These are phyloP conservation scores for Thymelicus lineola DNA, from an alignment of 2,888 invertebrate species.

Conservation along the genomic window DNA sequence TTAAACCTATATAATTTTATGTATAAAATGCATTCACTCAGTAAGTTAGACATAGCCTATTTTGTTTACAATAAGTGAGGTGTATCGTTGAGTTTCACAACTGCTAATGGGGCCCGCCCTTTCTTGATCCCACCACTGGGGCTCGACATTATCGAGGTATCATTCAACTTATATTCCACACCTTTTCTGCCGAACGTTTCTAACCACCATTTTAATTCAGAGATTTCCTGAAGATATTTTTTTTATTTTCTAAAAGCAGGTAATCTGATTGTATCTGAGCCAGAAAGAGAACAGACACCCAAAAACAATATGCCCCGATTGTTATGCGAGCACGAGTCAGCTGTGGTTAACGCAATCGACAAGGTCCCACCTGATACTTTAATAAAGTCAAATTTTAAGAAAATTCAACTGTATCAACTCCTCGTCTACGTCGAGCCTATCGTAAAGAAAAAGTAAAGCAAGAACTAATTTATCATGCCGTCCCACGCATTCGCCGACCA, in stretches of 20 bases:
- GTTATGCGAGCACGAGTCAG: conserved; percentile 20
- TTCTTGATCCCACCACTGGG: conserved; percentile 65
- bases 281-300: conserved; percentile 52
- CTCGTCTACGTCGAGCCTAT: conserved; percentile 74
- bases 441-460: conserved; percentile 68
- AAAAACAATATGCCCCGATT: conserved; percentile 44
- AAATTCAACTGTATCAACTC: conserved; percentile 66
- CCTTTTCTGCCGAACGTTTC: conserved; percentile 13
- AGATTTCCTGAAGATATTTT: neutral
- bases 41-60: conserved; percentile 82
- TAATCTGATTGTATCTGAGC: neutral
- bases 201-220: conserved; percentile 10
- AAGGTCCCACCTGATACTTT: conserved; percentile 55
- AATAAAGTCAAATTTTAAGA: conserved; percentile 61
- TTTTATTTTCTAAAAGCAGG: neutral
- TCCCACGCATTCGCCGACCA: conserved; percentile 77
- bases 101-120: conserved; percentile 64
- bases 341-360: conserved; percentile 41
- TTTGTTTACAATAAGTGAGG: conserved; percentile 67
- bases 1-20: conserved; percentile 75
- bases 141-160: conserved; percentile 53
- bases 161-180: conserved; percentile 46
- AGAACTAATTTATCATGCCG: conserved; percentile 80
- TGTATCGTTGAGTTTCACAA: conserved; percentile 83
- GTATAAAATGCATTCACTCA: conserved; percentile 84